Percentiles rank a stretch among this genome's conserved stretches.
Evolutionary conservation across 2,888 invertebrate genomes (phyloP).

Genomic region (Andrena bucephala): DNA sequence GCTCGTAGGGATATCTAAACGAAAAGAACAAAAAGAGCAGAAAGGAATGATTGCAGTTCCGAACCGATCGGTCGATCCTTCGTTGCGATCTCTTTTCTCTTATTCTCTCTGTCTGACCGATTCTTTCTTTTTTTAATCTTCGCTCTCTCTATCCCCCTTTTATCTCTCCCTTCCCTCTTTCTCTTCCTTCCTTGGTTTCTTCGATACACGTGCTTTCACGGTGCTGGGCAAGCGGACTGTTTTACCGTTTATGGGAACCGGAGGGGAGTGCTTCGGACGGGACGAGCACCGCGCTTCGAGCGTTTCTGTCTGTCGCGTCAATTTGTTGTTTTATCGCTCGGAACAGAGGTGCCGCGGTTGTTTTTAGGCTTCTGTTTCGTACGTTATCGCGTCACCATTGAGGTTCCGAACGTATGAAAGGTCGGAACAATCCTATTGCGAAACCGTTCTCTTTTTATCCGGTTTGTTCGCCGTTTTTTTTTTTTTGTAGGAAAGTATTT

Average conservation of each 20-base stretch:
- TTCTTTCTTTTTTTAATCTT: conserved; percentile 14
- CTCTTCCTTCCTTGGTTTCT: conserved; percentile 10
- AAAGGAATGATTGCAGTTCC: conserved; percentile 52
- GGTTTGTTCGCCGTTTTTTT: neutral
- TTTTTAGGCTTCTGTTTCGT: neutral
- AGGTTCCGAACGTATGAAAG: neutral
- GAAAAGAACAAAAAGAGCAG: conserved; percentile 1
- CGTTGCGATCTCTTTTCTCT: conserved; percentile 59
- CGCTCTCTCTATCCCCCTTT: neutral
- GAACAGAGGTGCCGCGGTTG: conserved; percentile 26
- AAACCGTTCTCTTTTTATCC: neutral
- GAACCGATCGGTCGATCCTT: conserved; percentile 62
- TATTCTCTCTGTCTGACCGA: conserved; percentile 13
- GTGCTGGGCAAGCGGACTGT: conserved; percentile 61
- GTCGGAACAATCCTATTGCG: neutral
- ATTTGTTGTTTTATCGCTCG: conserved; percentile 46
- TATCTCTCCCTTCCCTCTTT: neutral
- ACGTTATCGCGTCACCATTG: neutral
- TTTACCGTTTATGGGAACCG: conserved; percentile 14
- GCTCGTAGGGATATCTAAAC: conserved; percentile 60
- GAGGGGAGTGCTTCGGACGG: neutral
- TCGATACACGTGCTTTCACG: conserved; percentile 34
- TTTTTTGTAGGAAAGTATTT: conserved; percentile 6
- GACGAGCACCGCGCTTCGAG: neutral
- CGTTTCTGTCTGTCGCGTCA: neutral